Evolutionary conservation across 2,113 vertebrate species (phyloP).

Genomic region (Orthonyx spaldingii): DNA sequence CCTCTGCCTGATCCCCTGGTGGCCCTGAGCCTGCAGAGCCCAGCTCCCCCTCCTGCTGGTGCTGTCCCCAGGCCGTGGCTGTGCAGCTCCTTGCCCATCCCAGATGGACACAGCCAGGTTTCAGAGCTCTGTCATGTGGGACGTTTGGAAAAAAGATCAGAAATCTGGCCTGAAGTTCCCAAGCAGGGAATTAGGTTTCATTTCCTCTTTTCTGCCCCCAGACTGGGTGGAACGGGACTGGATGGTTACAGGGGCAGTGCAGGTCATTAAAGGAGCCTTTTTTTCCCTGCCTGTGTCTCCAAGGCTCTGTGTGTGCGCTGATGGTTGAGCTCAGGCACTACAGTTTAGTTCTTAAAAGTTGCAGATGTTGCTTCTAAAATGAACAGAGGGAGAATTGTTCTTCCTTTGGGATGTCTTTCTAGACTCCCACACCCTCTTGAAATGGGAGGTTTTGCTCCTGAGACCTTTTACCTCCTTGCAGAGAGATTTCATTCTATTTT

Average conservation of each 20-base stretch:
- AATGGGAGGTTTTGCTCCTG: background rate
- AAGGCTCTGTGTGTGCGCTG: background rate
- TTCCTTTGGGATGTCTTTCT: background rate
- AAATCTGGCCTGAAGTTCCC: background rate
- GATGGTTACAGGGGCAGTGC: background rate
- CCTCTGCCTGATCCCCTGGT: slow-evolving; percentile 24
- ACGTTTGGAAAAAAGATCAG: background rate
- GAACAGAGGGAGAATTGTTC: background rate
- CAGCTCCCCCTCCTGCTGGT: background rate
- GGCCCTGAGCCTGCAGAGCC: background rate
- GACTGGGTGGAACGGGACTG: background rate
- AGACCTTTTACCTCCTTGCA: background rate
- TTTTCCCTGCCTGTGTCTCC: background rate
- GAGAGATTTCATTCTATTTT: background rate
- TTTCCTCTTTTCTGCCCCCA: background rate
- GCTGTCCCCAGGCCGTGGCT: background rate
- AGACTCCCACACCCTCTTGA: background rate
- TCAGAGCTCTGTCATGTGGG: background rate
- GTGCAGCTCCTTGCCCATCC: background rate
- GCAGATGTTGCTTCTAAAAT: background rate
- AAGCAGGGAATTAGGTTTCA: background rate
- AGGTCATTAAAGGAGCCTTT: background rate
- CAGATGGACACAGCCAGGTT: background rate
- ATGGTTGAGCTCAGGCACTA: background rate
- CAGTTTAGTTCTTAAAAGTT: background rate